A percentile compares a stretch with the other conserved stretches of the same genome.
These are phyloP conservation scores for Enteromius argenteus DNA, from an alignment of 2,797 vertebrate species.

Conservation along the genomic window DNA sequence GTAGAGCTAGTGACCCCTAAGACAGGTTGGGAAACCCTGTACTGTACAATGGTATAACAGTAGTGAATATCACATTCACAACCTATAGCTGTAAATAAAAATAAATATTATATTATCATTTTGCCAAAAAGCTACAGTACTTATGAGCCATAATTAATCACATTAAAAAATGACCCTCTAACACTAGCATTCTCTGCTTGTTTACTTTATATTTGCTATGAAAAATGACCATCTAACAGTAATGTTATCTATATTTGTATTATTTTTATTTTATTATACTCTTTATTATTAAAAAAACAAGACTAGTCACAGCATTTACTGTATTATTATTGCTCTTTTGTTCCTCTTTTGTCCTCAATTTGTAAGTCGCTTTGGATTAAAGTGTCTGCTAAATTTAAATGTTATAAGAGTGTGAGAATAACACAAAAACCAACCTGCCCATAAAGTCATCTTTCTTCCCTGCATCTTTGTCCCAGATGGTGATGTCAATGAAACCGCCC, in stretches of 20 bases:
- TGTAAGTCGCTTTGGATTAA: too few species aligned
- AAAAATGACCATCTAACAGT: neutral
- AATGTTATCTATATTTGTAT: neutral
- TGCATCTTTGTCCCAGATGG: slow-evolving; percentile 95
- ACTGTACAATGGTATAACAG: neutral
- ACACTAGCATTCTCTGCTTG: neutral
- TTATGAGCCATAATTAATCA: neutral
- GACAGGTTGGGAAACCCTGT: neutral
- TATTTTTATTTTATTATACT: too few species aligned
- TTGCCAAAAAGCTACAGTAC: neutral
- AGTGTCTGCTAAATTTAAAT: too few species aligned
- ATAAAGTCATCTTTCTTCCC: slow-evolving; percentile 97
- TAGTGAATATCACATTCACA: neutral
- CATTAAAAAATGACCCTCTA: neutral
- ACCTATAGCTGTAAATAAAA: neutral
- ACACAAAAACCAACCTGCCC: slow-evolving; percentile 83
- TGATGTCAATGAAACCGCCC: slow-evolving; percentile 91
- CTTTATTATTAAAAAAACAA: too few species aligned
- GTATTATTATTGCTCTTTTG: too few species aligned
- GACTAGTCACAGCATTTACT: too few species aligned
- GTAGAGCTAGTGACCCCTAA: neutral
- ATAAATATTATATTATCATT: neutral
- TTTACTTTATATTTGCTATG: too few species aligned
- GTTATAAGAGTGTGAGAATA: neutral
- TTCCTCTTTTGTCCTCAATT: too few species aligned